Evolutionary conservation across 2,797 vertebrate genomes (phyloP).

Genomic region (Dicrostonyx torquatus): DNA sequence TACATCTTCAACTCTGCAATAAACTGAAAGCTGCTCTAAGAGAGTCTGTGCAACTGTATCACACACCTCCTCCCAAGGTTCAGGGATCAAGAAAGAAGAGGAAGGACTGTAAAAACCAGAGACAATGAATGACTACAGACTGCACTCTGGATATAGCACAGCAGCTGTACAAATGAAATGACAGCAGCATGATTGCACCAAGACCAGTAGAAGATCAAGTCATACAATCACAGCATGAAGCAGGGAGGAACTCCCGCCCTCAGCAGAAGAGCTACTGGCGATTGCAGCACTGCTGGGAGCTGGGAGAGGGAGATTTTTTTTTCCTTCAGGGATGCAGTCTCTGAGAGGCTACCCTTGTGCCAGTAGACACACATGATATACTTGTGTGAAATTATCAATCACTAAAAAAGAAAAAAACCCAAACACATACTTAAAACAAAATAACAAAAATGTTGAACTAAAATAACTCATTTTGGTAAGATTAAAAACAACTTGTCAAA

Average conservation of each 20-base stretch:
- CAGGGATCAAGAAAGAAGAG: not conserved
- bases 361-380: not conserved
- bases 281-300: not conserved
- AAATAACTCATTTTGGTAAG: constrained; percentile 40
- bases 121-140: not conserved
- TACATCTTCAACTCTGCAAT: not conserved
- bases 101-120: not conserved
- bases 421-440: not conserved
- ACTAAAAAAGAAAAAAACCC: not conserved
- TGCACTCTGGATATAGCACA: not conserved
- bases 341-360: not conserved
- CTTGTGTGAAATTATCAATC: not conserved
- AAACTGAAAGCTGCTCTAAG: not conserved
- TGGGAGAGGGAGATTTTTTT: not conserved
- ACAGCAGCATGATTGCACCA: not conserved
- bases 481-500: not conserved
- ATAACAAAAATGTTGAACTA: constrained; percentile 16
- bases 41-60: not conserved
- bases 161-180: not conserved
- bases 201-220: not conserved
- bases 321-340: not conserved
- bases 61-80: not conserved
- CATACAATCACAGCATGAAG: not conserved
- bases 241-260: not conserved
- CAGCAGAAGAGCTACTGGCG: not conserved